A percentile compares a stretch with the other conserved stretches of the same genome.
phyloP scores from a whole-genome alignment of 1,140 invertebrate species.

The Drosophila simulans region DNA sequence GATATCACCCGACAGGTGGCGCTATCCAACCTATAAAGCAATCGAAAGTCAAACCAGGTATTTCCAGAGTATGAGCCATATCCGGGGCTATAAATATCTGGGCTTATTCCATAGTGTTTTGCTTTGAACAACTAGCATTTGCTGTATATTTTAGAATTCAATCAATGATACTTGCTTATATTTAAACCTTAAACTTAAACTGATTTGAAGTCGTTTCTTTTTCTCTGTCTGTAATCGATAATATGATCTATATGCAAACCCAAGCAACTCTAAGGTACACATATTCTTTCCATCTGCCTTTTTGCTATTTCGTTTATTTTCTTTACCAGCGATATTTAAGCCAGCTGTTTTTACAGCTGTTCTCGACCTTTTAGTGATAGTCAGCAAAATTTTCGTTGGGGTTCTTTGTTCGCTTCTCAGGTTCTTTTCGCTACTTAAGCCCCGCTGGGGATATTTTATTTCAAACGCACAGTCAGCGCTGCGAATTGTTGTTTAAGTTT shows the following conservation, averaged over 20 bases:
- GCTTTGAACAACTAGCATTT: too few species aligned
- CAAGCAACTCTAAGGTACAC: not conserved
- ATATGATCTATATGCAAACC: not conserved
- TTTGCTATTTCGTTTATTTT: conserved; percentile 2
- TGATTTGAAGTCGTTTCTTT: not conserved
- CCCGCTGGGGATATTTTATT: conserved; percentile 10
- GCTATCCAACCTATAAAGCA: not conserved
- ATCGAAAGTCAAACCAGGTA: not conserved
- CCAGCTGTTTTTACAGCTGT: conserved; percentile 70
- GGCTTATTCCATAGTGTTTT: too few species aligned
- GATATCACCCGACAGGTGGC: conserved; percentile 4
- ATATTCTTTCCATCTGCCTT: conserved; percentile 11
- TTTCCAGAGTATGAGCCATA: not conserved
- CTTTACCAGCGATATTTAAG: conserved; percentile 1
- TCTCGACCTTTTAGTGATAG: conserved; percentile 24
- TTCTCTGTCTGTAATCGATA: not conserved
- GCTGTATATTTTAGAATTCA: too few species aligned
- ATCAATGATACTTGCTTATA: too few species aligned
- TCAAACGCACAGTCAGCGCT: conserved; percentile 23
- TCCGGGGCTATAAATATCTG: not conserved
- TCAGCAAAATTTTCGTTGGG: conserved; percentile 42
- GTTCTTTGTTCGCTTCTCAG: conserved; percentile 3
- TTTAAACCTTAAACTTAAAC: too few species aligned
- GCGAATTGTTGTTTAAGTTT: conserved; percentile 8
- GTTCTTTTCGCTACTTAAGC: conserved; percentile 3